These are phyloP conservation scores for Nyctalus aviator DNA, from an alignment of 2,797 vertebrate species.

Conservation along the genomic window DNA sequence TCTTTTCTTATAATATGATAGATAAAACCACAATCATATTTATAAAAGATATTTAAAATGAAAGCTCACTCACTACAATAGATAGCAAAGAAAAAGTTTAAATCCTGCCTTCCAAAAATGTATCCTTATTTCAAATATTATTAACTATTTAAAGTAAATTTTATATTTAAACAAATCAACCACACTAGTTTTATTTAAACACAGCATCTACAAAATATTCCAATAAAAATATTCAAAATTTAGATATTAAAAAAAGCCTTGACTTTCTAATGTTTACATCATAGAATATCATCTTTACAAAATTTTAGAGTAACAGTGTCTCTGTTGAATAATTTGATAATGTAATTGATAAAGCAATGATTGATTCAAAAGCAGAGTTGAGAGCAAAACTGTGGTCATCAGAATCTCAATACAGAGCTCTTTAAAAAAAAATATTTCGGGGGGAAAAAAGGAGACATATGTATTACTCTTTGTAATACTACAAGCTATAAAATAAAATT, in stretches of 20 bases:
- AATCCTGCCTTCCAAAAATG: background rate
- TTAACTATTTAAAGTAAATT: conserved; percentile 8
- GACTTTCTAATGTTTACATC: background rate
- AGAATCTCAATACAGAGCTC: background rate
- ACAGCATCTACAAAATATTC: background rate
- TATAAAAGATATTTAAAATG: conserved; percentile 28
- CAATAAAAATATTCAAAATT: conserved; percentile 54
- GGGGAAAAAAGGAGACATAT: too few relatives aligned
- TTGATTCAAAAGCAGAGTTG: background rate
- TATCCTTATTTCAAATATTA: conserved; percentile 31
- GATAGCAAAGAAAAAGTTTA: background rate
- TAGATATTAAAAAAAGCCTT: conserved; percentile 3
- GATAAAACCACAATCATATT: background rate
- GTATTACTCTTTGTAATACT: too few relatives aligned
- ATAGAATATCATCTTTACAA: background rate
- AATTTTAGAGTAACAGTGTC: background rate
- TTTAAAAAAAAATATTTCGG: background rate
- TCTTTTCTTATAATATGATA: conserved; percentile 23
- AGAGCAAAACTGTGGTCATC: background rate
- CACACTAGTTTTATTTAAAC: background rate
- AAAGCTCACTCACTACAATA: background rate
- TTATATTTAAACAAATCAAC: conserved; percentile 12
- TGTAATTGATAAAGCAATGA: background rate
- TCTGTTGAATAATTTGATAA: background rate
- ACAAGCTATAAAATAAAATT: too few relatives aligned